Conservation (phyloP, 2,888 invertebrate species). For the Crepidodera aurea region DNA sequence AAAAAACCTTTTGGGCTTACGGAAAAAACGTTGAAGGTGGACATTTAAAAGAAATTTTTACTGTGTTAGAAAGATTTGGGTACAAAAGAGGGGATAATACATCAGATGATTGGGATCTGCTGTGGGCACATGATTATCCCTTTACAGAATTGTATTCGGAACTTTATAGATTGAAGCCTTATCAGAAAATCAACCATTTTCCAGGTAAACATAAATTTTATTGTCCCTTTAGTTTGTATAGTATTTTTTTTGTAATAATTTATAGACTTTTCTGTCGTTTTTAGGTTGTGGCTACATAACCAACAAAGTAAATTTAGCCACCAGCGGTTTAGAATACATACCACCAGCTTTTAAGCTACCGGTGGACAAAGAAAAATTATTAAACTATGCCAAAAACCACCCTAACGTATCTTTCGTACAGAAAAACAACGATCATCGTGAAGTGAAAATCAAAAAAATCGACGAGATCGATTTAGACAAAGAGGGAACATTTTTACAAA, state of each 20-base stretch:
- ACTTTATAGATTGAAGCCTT: conserved; percentile 69
- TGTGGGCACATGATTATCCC: conserved; percentile 96
- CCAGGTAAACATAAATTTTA: conserved; percentile 77
- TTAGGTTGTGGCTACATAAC: conserved; percentile 82
- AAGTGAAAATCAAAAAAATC: conserved; percentile 77
- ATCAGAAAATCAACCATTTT: conserved; percentile 91
- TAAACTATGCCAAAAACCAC: conserved; percentile 72
- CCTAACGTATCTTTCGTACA: conserved; percentile 83
- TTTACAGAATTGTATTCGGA: conserved; percentile 68
- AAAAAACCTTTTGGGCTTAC: conserved; percentile 68
- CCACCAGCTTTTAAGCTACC: conserved; percentile 92
- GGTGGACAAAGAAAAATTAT: conserved; percentile 72
- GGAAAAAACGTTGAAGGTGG: conserved; percentile 70
- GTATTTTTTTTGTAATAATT: too few species aligned
- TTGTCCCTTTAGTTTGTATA: neutral
- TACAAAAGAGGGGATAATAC: conserved; percentile 64
- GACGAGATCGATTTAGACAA: conserved; percentile 76
- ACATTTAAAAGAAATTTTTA: conserved; percentile 81
- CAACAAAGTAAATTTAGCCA: conserved; percentile 90
- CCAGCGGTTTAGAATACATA: conserved; percentile 78
- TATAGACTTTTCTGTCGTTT: too few species aligned
- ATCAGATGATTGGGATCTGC: conserved; percentile 76
- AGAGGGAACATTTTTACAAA: conserved; percentile 86
- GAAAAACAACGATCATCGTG: conserved; percentile 91
- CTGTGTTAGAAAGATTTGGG: conserved; percentile 79